Evolutionary conservation across 2,888 invertebrate species (phyloP).

Genomic region (Erpobdella octoculata): DNA sequence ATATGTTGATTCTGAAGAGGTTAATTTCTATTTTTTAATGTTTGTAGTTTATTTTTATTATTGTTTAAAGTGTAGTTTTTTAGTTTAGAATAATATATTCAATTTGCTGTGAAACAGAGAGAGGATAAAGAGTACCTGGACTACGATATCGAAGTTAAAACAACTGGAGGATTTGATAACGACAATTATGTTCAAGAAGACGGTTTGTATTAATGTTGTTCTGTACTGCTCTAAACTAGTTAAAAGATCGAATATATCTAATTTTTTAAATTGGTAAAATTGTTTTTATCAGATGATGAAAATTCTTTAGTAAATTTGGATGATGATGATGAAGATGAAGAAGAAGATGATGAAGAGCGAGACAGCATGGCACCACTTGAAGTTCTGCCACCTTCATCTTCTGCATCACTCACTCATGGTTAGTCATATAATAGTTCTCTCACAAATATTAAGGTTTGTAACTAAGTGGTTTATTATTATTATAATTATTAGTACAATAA

Average conservation of each 20-base stretch:
- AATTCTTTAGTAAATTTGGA: neutral
- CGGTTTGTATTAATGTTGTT: neutral
- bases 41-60: neutral
- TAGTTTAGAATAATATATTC: too few relatives aligned
- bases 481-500: too few relatives aligned
- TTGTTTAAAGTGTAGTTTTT: too few relatives aligned
- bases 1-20: neutral
- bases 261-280: neutral
- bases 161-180: neutral
- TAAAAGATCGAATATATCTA: neutral
- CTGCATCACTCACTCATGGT: neutral
- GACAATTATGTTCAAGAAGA: slow-evolving; percentile 9
- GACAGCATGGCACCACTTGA: slow-evolving; percentile 19
- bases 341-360: slow-evolving; percentile 26
- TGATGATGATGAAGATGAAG: slow-evolving; percentile 23
- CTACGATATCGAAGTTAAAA: neutral
- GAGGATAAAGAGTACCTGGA: neutral
- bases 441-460: too few relatives aligned
- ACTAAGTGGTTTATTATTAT: too few relatives aligned
- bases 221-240: neutral
- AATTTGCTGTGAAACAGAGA: too few relatives aligned
- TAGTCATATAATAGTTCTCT: neutral
- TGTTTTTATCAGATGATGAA: slow-evolving; percentile 16
- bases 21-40: neutral
- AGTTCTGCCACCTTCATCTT: slow-evolving; percentile 1